Evolutionary conservation across 2,797 vertebrate species (phyloP).

Genomic region (Protonibea diacanthus): DNA sequence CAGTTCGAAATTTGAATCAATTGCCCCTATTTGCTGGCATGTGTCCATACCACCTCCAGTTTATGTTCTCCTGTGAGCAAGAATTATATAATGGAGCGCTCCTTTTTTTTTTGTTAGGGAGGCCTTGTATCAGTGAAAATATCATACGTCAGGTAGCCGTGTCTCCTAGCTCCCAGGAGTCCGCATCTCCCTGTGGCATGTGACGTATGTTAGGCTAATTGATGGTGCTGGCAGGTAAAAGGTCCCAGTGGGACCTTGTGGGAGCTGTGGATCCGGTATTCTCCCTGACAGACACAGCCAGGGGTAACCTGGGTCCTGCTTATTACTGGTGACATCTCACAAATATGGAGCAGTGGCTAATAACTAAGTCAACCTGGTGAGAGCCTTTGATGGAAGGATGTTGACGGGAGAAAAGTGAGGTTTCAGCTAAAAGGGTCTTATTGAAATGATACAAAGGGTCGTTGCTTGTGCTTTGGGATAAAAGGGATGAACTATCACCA

Average conservation of each 20-base stretch:
- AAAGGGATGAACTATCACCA: constrained; percentile 10
- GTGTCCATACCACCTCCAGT: not conserved
- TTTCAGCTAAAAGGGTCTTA: constrained; percentile 62
- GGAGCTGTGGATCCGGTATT: constrained; percentile 61
- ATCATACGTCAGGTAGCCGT: not conserved
- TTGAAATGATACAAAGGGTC: constrained; percentile 60
- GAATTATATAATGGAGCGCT: not conserved
- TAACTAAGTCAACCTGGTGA: constrained; percentile 63
- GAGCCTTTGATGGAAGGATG: constrained; percentile 60
- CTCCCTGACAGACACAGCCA: constrained; percentile 65
- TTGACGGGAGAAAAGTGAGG: constrained; percentile 31
- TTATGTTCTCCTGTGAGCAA: not conserved
- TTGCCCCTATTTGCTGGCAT: not conserved
- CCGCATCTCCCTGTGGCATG: constrained; percentile 23
- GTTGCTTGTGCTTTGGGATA: constrained; percentile 18
- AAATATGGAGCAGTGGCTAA: constrained; percentile 72
- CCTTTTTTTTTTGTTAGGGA: not conserved
- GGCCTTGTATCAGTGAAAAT: constrained; percentile 8
- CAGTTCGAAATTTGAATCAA: not conserved
- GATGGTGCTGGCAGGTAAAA: constrained; percentile 61
- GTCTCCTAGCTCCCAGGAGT: constrained; percentile 28
- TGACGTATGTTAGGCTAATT: constrained; percentile 61
- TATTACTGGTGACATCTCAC: constrained; percentile 79
- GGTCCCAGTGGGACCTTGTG: constrained; percentile 52
- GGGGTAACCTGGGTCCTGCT: constrained; percentile 62